Conservation (phyloP, 1,140 invertebrate species). For the Coenobita brevimanus region DNA sequence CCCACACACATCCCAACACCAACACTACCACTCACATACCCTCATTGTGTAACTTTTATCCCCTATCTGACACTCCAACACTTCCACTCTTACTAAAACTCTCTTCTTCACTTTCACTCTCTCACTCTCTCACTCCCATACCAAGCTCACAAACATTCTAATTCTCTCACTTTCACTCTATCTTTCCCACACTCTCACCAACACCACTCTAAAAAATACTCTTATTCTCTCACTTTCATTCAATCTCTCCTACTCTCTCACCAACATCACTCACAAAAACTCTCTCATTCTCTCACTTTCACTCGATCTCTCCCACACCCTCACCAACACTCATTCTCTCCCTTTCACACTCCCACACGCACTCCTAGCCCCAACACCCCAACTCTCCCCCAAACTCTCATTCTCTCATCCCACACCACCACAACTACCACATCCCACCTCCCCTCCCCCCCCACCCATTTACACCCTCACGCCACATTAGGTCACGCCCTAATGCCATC, state of each 20-base stretch:
- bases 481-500: conserved; percentile 17
- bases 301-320: neutral
- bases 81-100: too few species aligned
- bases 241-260: neutral
- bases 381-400: neutral
- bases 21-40: too few species aligned
- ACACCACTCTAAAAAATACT: too few species aligned
- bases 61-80: too few species aligned
- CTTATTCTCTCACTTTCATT: neutral
- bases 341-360: neutral
- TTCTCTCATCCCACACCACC: neutral
- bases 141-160: neutral
- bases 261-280: neutral
- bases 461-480: conserved; percentile 43
- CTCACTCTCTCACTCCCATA: neutral
- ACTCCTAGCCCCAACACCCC: neutral
- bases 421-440: neutral
- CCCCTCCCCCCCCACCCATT: too few species aligned
- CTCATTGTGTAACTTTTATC: too few species aligned
- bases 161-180: neutral
- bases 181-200: neutral
- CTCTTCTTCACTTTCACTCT: neutral
- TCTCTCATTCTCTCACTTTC: neutral
- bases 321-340: neutral
- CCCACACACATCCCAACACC: too few species aligned